These are phyloP conservation scores for Holacanthus passer DNA, from an alignment of 2,113 vertebrate genomes.

Conservation along the genomic window DNA sequence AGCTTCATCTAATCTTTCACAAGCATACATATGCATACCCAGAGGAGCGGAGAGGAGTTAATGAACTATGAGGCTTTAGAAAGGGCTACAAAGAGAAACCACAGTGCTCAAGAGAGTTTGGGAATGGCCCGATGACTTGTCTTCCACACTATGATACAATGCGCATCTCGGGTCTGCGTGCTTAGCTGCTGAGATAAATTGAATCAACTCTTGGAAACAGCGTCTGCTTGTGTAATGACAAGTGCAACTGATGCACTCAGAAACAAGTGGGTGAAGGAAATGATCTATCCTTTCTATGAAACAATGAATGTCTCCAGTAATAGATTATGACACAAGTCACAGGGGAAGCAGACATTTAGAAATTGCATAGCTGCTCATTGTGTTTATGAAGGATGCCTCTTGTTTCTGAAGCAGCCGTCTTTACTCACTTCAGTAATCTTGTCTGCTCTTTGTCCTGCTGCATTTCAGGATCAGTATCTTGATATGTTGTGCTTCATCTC, in stretches of 20 bases:
- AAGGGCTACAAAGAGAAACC: constrained; percentile 50
- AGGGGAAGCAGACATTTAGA: constrained; percentile 38
- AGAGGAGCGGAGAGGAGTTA: constrained; percentile 50
- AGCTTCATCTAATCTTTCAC: constrained; percentile 60
- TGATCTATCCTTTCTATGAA: constrained; percentile 41
- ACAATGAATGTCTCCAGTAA: constrained; percentile 52
- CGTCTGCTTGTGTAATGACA: constrained; percentile 58
- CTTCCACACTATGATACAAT: constrained; percentile 41
- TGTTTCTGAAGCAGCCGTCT: constrained; percentile 25
- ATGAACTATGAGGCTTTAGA: constrained; percentile 61
- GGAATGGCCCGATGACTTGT: constrained; percentile 50
- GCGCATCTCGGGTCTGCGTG: constrained; percentile 42
- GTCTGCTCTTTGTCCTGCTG: background rate
- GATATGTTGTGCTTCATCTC: background rate
- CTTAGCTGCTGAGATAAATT: constrained; percentile 69
- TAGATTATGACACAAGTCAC: constrained; percentile 60
- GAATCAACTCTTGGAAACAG: constrained; percentile 51
- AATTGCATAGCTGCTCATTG: constrained; percentile 23
- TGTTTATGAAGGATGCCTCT: constrained; percentile 39
- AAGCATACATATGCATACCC: constrained; percentile 39
- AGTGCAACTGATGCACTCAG: constrained; percentile 49
- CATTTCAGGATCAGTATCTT: background rate
- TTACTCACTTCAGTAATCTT: constrained; percentile 14
- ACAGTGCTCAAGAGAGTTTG: constrained; percentile 31
- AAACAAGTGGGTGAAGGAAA: constrained; percentile 56